These are phyloP conservation scores for Drosophila athabasca DNA, from an alignment of 1,140 invertebrate species.

Conservation along the genomic window DNA sequence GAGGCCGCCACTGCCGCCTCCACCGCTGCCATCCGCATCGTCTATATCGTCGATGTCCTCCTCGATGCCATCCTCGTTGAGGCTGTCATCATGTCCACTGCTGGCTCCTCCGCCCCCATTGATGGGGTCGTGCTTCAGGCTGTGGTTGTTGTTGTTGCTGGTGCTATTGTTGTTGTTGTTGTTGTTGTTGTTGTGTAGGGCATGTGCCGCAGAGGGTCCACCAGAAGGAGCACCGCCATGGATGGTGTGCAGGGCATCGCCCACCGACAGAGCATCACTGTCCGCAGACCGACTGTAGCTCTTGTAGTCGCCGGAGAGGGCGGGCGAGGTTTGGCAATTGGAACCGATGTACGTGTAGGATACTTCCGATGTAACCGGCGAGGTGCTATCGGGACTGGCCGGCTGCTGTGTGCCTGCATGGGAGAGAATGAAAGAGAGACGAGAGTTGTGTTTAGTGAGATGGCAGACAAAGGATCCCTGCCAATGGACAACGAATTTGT, in stretches of 20 bases:
- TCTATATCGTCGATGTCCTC: conserved; percentile 84
- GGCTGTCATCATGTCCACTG: conserved; percentile 71
- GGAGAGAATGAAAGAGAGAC: neutral
- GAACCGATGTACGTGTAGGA: conserved; percentile 85
- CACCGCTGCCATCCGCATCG: conserved; percentile 85
- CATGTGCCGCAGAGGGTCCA: conserved; percentile 55
- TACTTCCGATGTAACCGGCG: conserved; percentile 89
- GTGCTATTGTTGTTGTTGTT: conserved; percentile 66
- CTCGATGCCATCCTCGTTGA: conserved; percentile 80
- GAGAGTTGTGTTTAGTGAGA: neutral
- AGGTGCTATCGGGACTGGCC: conserved; percentile 92
- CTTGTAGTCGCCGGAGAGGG: conserved; percentile 78
- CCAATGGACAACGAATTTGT: conserved; percentile 52
- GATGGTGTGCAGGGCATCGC: conserved; percentile 70
- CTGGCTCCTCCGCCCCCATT: conserved; percentile 51
- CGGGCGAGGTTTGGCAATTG: conserved; percentile 83
- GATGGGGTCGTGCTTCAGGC: conserved; percentile 61
- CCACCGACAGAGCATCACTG: conserved; percentile 75
- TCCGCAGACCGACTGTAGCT: conserved; percentile 80
- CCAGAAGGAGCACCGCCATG: conserved; percentile 46
- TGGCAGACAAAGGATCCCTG: neutral
- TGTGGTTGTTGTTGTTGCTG: conserved; percentile 58
- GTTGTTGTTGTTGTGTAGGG: conserved; percentile 63
- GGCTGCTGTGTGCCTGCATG: conserved; percentile 86
- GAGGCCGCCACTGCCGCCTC: conserved; percentile 85